Evolutionary conservation across 2,113 vertebrate genomes (phyloP).

Genomic region (Oreotragus oreotragus): DNA sequence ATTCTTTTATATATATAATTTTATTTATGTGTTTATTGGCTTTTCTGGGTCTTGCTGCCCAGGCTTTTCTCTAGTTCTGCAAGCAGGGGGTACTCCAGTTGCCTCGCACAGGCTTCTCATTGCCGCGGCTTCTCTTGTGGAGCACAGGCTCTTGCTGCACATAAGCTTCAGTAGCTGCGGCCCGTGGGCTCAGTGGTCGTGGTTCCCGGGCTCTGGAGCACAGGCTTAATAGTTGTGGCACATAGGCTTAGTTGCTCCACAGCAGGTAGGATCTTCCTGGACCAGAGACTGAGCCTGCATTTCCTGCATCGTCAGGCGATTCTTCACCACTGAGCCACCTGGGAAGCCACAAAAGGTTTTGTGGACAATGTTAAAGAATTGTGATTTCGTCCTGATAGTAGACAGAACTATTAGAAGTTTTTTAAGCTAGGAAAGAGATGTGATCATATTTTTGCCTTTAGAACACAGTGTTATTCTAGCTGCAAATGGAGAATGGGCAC

Average conservation of each 20-base stretch:
- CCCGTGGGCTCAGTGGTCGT: not conserved
- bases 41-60: not conserved
- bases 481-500: not conserved
- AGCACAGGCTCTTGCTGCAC: not conserved
- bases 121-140: not conserved
- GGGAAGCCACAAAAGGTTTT: not conserved
- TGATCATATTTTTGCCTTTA: not conserved
- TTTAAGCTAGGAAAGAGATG: not conserved
- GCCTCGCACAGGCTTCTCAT: not conserved
- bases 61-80: not conserved
- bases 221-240: not conserved
- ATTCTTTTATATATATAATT: not conserved
- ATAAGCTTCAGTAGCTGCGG: not conserved
- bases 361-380: not conserved
- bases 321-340: not conserved
- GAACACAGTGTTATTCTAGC: not conserved
- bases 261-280: not conserved
- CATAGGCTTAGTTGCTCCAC: not conserved
- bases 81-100: not conserved
- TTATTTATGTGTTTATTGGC: not conserved
- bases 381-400: not conserved
- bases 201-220: not conserved
- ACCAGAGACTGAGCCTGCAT: not conserved
- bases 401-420: not conserved
- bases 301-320: not conserved